Evolutionary conservation across 2,797 vertebrate species (phyloP).

Genomic region (Pseudomugil gertrudae): DNA sequence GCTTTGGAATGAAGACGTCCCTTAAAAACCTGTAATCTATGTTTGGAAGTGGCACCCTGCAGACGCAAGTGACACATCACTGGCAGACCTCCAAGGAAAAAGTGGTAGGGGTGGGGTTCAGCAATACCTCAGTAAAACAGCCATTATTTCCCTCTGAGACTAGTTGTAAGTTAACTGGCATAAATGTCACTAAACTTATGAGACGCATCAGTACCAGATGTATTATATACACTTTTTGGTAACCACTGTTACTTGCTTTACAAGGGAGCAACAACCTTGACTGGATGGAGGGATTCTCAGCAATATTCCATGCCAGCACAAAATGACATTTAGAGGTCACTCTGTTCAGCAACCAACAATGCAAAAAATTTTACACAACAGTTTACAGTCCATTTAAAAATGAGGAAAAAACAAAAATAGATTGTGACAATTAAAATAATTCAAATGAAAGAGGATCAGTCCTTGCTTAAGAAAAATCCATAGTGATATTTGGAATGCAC

Average conservation of each 20-base stretch:
- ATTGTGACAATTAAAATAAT: constrained; percentile 78
- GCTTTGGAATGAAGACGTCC: constrained; percentile 86
- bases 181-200: constrained; percentile 79
- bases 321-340: constrained; percentile 74
- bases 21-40: constrained; percentile 77
- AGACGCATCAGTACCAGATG: constrained; percentile 84
- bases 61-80: constrained; percentile 76
- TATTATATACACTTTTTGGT: constrained; percentile 88
- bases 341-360: constrained; percentile 77
- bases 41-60: constrained; percentile 79
- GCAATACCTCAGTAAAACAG: constrained; percentile 73
- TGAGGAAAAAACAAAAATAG: constrained; percentile 67
- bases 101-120: constrained; percentile 30
- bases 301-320: constrained; percentile 77
- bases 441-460: constrained; percentile 80
- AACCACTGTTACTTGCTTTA: constrained; percentile 84
- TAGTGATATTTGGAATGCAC: constrained; percentile 88
- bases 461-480: constrained; percentile 86
- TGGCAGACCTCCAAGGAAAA: constrained; percentile 67
- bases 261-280: constrained; percentile 82
- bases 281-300: constrained; percentile 77
- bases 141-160: constrained; percentile 82
- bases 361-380: constrained; percentile 84
- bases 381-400: constrained; percentile 84
- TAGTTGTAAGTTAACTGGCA: constrained; percentile 78